These are phyloP conservation scores for Jacana jacana DNA, from an alignment of 2,113 vertebrate genomes.

Conservation along the genomic window DNA sequence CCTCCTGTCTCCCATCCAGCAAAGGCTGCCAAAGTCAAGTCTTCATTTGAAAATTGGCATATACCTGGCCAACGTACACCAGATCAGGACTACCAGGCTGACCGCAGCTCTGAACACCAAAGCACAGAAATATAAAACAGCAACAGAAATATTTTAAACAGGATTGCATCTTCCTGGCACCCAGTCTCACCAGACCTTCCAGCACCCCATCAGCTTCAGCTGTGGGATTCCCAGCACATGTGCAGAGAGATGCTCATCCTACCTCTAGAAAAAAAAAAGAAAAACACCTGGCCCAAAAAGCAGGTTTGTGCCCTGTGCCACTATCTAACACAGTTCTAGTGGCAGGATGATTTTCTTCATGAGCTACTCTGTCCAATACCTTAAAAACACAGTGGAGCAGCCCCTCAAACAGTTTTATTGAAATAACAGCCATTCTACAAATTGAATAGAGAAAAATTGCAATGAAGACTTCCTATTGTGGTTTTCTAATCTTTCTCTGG, in stretches of 20 bases:
- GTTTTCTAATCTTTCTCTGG: neutral
- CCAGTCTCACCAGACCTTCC: neutral
- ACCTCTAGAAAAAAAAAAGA: neutral
- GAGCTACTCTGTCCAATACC: neutral
- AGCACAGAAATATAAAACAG: neutral
- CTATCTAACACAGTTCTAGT: neutral
- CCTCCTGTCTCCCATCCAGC: neutral
- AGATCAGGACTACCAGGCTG: neutral
- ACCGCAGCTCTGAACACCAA: neutral
- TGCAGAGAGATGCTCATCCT: neutral
- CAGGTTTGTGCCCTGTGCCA: neutral
- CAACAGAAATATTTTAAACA: neutral
- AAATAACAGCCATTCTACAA: neutral
- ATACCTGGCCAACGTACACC: accelerated
- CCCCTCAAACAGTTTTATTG: neutral
- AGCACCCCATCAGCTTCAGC: neutral
- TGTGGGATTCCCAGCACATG: accelerated
- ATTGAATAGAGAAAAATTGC: neutral
- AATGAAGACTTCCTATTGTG: neutral
- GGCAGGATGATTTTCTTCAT: neutral
- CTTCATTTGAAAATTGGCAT: neutral
- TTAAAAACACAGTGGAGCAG: neutral
- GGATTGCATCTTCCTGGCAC: neutral
- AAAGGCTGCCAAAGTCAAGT: neutral
- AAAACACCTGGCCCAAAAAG: neutral